A percentile compares a stretch with the other conserved stretches of the same genome.
phyloP scores from a whole-genome alignment of 2,797 vertebrate genomes.

The Acipenser ruthenus region DNA sequence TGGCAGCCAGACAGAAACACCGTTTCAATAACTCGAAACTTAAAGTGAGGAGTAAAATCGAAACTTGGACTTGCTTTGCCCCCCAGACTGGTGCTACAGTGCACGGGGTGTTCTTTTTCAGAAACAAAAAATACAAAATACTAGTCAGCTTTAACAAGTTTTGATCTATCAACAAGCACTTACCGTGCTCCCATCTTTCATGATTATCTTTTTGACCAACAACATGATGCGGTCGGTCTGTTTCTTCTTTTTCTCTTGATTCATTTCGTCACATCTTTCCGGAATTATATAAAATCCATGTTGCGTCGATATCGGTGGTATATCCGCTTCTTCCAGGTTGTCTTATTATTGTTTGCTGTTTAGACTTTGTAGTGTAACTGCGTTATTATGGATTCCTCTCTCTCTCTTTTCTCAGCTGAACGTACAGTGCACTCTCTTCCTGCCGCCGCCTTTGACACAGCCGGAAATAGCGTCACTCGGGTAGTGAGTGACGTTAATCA shows the following conservation, averaged over 20 bases:
- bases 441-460: neutral
- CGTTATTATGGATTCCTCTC: neutral
- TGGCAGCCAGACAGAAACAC: no score
- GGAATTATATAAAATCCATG: conserved; percentile 55
- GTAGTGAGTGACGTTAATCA: neutral
- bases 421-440: conserved; percentile 15
- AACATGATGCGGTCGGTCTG: conserved; percentile 44
- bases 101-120: no score
- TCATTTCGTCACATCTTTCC: conserved; percentile 48
- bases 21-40: no score
- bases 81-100: no score
- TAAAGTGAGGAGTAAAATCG: no score
- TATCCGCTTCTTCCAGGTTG: conserved; percentile 57
- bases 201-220: conserved; percentile 62
- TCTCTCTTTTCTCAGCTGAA: neutral
- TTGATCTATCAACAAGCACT: conserved; percentile 17
- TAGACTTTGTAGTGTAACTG: neutral
- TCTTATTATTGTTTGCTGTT: conserved; percentile 26
- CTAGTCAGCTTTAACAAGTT: no score
- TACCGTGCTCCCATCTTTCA: conserved; percentile 58
- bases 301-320: conserved; percentile 54
- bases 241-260: conserved; percentile 32
- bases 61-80: no score
- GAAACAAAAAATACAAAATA: no score
- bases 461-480: neutral